A percentile compares a stretch with the other conserved stretches of the same genome.
Conservation (phyloP, 2,797 vertebrate species). For the Hemibagrus guttatus region DNA sequence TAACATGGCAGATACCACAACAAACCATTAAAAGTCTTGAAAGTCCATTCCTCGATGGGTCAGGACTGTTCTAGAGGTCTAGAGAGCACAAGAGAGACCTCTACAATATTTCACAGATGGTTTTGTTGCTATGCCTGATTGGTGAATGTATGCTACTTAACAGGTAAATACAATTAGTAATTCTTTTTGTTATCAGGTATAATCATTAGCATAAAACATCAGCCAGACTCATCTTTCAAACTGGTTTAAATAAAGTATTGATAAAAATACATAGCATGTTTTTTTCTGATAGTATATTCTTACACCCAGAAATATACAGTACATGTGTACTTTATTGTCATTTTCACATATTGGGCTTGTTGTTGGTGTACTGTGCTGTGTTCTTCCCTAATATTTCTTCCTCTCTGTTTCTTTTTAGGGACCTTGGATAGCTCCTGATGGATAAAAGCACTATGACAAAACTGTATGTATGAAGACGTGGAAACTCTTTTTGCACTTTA, state of each 20-base stretch:
- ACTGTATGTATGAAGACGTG: constrained; percentile 7
- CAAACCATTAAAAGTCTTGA: too few species aligned
- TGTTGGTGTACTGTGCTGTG: too few species aligned
- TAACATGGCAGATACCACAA: too few species aligned
- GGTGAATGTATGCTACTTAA: background rate
- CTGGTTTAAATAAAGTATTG: background rate
- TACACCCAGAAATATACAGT: too few species aligned
- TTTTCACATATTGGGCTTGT: too few species aligned
- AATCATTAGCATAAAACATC: background rate
- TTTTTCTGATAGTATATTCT: background rate
- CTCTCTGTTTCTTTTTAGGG: background rate
- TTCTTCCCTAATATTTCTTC: too few species aligned
- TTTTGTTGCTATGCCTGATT: too few species aligned
- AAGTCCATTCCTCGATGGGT: too few species aligned
- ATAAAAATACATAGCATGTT: background rate
- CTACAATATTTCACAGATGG: too few species aligned
- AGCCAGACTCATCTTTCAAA: background rate
- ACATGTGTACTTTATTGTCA: too few species aligned
- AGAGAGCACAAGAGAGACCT: too few species aligned
- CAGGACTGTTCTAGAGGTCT: too few species aligned
- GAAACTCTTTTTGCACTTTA: constrained; percentile 24
- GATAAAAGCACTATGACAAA: background rate
- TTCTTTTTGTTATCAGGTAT: background rate
- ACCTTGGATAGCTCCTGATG: constrained; percentile 2
- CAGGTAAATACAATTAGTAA: background rate